A percentile compares a stretch with the other conserved stretches of the same genome.
These are phyloP conservation scores for Mesocentrotus franciscanus DNA, from an alignment of 53 echinoderm and acorn worm species.

Conservation along the genomic window DNA sequence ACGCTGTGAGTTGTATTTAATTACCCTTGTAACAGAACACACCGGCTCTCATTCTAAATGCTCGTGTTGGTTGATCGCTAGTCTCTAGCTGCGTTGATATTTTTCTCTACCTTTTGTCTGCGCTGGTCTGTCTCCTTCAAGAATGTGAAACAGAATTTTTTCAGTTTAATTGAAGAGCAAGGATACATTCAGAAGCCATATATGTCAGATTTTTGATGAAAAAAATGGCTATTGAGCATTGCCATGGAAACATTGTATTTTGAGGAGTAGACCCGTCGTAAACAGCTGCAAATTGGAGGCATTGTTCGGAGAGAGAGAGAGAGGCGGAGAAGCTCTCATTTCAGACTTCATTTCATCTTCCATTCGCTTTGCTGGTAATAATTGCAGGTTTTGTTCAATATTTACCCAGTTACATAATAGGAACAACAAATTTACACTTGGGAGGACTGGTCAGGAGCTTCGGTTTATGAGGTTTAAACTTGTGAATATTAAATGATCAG, in stretches of 20 bases:
- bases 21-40: constrained; percentile 8
- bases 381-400: neutral
- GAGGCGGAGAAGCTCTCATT: neutral
- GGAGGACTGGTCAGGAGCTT: neutral
- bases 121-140: neutral
- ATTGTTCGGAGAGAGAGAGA: neutral
- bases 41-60: neutral
- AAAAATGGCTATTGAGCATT: neutral
- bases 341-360: neutral
- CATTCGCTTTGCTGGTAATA: neutral
- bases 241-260: constrained; percentile 48
- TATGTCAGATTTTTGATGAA: neutral
- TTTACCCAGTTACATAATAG: constrained; percentile 14
- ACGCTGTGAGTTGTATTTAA: constrained; percentile 54
- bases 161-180: neutral
- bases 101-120: neutral
- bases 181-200: constrained; percentile 45
- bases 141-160: constrained; percentile 1
- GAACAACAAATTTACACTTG: constrained; percentile 21
- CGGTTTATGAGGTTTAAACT: neutral
- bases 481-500: neutral
- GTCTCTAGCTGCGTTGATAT: neutral
- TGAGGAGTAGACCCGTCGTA: constrained; percentile 28
- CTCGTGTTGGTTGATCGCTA: neutral
- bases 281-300: constrained; percentile 38